Evolutionary conservation across 2,113 vertebrate species (phyloP), one percentile per base, ranked within the genome.

Genomic region (Eolophus roseicapilla): DNA sequence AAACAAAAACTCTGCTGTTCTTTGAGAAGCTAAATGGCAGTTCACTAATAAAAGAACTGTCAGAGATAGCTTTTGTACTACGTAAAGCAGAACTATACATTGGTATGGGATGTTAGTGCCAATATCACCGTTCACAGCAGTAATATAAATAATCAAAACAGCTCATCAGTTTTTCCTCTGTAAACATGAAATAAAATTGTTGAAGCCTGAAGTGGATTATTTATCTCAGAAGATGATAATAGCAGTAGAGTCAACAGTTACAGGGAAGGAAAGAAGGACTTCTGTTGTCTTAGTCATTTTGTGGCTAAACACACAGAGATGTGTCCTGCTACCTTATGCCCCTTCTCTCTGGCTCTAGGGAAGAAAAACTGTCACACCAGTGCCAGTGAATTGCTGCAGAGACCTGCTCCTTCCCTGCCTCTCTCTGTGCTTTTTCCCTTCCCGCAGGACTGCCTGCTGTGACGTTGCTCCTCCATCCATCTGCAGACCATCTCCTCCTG

Each of bases 211-310:
- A 87, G 59, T 74, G 47, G 68, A 62, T 86, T 80, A 64, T 87
- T 91, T 85, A 74, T 96, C 65, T 93, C 52, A 68, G 33, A 92
- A 82, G 55, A 71, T n/a, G 35, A 52, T 76, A 92, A 70, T 28
- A 85, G n/a, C 0, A 0, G 49, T 73, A 77, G 24, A 20, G 57
- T 33, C 47, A 63, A 83, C 20, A 80, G 16, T 84, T 86, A 69
- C 9, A 80, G 28, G 60, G 82, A 87, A 83, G 16, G 33, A 87
- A 82, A 81, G 28, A 64, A 88, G 81, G 44, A 15, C 23, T 92
- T 64, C 17, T 65, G 13, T 76, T 85, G 23, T 83, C 63, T 86
- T 82, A 33, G 83, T 83, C 4, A 43, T 82, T 90, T 70, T 19
- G 17, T 57, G 31, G 25, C 1, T 33, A 83, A 86, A 57, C 29